Evolutionary conservation across 2,113 vertebrate species (phyloP).

Genomic region (Pica pica): DNA sequence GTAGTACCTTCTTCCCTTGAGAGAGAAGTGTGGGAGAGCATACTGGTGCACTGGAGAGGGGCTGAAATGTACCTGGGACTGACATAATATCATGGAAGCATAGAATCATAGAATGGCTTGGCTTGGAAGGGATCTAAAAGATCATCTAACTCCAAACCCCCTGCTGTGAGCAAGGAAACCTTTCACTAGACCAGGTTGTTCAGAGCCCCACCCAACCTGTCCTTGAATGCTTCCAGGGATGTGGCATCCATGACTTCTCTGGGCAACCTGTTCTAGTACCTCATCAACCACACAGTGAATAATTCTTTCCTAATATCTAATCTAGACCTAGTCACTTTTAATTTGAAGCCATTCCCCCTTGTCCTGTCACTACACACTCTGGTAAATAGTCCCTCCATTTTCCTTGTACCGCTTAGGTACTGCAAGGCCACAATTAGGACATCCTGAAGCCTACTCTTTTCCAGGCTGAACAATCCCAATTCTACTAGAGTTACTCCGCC

Average conservation of each 20-base stretch:
- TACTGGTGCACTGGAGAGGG: not conserved
- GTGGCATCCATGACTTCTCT: not conserved
- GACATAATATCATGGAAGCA: not conserved
- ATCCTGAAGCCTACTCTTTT: not conserved
- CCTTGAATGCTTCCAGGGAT: not conserved
- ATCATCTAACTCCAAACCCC: not conserved
- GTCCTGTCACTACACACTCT: not conserved
- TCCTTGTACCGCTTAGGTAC: not conserved
- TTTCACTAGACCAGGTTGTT: not conserved
- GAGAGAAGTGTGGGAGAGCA: not conserved
- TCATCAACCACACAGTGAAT: not conserved
- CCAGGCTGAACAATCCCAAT: not conserved
- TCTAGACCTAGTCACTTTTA: accelerated
- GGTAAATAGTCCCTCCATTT: not conserved
- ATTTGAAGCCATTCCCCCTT: not conserved
- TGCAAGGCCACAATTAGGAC: not conserved
- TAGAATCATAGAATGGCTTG: not conserved
- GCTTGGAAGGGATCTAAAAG: not conserved
- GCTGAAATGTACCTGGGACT: not conserved
- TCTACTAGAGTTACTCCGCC: accelerated
- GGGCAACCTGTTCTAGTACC: not conserved
- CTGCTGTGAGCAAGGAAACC: too few species aligned
- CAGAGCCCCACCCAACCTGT: not conserved
- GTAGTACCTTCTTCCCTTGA: not conserved
- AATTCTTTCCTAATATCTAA: not conserved